Conservation (phyloP, 2,888 invertebrate genomes). For the Amphipyra tragopoginis region DNA sequence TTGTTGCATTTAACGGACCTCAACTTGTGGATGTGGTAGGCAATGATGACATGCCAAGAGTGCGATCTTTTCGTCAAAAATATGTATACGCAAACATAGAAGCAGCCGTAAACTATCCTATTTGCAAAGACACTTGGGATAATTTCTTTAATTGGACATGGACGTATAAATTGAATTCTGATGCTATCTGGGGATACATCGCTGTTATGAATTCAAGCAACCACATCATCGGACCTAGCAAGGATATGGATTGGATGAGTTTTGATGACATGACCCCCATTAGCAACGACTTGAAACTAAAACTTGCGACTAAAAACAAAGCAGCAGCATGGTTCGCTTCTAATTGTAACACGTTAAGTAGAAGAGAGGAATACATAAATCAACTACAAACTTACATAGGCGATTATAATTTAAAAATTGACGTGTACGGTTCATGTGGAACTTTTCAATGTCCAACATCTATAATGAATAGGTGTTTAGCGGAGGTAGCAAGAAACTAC, state of each 20-base stretch:
- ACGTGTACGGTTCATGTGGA: conserved; percentile 77
- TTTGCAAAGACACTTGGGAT: conserved; percentile 68
- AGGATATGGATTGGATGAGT: conserved; percentile 66
- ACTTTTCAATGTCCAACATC: conserved; percentile 67
- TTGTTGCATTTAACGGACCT: conserved; percentile 75
- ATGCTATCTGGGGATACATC: conserved; percentile 76
- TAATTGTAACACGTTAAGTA: conserved; percentile 72
- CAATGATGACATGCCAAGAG: conserved; percentile 62
- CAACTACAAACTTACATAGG: conserved; percentile 63
- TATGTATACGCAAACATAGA: conserved; percentile 79
- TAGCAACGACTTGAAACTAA: conserved; percentile 53
- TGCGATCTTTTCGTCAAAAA: conserved; percentile 69
- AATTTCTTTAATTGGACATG: conserved; percentile 82
- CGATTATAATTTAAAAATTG: conserved; percentile 67
- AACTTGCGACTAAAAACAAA: conserved; percentile 62
- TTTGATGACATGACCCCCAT: conserved; percentile 62
- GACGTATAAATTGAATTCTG: conserved; percentile 79
- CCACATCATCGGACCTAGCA: conserved; percentile 70
- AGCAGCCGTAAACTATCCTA: conserved; percentile 72
- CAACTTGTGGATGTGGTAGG: conserved; percentile 58
- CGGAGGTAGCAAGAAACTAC: conserved; percentile 69
- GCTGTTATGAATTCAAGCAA: conserved; percentile 66
- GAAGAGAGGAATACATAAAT: conserved; percentile 69
- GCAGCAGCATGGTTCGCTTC: conserved; percentile 79
- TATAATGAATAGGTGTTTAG: conserved; percentile 68